Evolutionary conservation across 2,888 invertebrate genomes (phyloP).

Genomic region (Dolomedes plantarius): DNA sequence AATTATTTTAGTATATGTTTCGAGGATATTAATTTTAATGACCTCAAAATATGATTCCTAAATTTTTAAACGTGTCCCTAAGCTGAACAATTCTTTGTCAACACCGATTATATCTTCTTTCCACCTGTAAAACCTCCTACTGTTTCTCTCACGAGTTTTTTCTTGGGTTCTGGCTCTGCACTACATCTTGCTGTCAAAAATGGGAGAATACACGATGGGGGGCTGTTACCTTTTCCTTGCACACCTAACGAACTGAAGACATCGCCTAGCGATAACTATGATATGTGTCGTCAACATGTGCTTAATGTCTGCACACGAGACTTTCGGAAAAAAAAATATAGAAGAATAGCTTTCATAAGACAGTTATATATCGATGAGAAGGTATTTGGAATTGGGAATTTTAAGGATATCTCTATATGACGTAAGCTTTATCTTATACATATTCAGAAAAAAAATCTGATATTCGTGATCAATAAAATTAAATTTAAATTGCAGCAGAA

Average conservation of each 20-base stretch:
- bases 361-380: too few species aligned
- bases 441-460: too few species aligned
- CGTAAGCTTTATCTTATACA: too few species aligned
- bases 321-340: background rate
- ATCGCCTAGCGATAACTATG: slow-evolving; percentile 32
- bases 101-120: slow-evolving; percentile 14
- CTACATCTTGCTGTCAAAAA: background rate
- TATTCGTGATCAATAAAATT: too few species aligned
- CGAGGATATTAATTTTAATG: too few species aligned
- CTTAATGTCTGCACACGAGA: background rate
- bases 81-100: slow-evolving; percentile 12
- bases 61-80: background rate
- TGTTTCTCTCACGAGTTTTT: slow-evolving; percentile 40
- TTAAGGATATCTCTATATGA: too few species aligned
- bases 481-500: too few species aligned
- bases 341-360: too few species aligned
- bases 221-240: slow-evolving; percentile 15
- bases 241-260: slow-evolving; percentile 60
- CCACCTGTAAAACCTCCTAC: slow-evolving; percentile 36
- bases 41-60: too few species aligned
- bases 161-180: background rate
- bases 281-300: slow-evolving; percentile 10
- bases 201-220: background rate
- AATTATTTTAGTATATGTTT: too few species aligned
- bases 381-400: too few species aligned